phyloP scores from a whole-genome alignment of 2,113 vertebrate genomes.

The Butastur rufipennis region DNA sequence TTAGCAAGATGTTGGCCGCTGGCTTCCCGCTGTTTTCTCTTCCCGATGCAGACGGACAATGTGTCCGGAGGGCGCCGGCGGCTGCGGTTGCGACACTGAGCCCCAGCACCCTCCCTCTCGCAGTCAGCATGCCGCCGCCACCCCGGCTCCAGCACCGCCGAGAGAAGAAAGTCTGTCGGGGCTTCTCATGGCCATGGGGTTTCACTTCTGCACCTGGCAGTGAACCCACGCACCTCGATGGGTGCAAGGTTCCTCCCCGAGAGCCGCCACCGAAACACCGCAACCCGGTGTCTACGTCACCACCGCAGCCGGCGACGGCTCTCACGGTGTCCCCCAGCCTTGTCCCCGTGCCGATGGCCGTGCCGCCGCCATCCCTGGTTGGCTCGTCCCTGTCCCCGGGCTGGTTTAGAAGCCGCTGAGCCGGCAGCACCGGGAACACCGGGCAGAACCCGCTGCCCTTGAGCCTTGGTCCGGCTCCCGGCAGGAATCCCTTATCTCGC shows the following conservation, averaged over 20 bases:
- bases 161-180: not conserved
- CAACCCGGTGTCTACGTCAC: too few species aligned
- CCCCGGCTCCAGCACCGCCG: rapidly evolving
- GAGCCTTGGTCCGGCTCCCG: rapidly evolving
- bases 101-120: not conserved
- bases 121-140: rapidly evolving
- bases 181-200: not conserved
- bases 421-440: not conserved
- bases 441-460: too few species aligned
- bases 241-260: not conserved
- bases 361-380: too few species aligned
- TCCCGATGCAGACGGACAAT: too few species aligned
- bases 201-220: not conserved
- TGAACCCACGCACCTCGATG: not conserved
- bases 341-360: not conserved
- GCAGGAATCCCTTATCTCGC: not conserved
- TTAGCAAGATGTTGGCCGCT: too few species aligned
- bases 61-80: too few species aligned
- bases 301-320: rapidly evolving
- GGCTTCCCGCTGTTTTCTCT: too few species aligned
- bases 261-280: too few species aligned
- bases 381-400: too few species aligned
- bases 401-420: not conserved
- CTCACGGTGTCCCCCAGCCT: not conserved
- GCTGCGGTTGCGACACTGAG: not conserved